Evolutionary conservation across 2,113 vertebrate species (phyloP), one percentile per base, ranked within the genome.

Genomic region (Chroicocephalus ridibundus): DNA sequence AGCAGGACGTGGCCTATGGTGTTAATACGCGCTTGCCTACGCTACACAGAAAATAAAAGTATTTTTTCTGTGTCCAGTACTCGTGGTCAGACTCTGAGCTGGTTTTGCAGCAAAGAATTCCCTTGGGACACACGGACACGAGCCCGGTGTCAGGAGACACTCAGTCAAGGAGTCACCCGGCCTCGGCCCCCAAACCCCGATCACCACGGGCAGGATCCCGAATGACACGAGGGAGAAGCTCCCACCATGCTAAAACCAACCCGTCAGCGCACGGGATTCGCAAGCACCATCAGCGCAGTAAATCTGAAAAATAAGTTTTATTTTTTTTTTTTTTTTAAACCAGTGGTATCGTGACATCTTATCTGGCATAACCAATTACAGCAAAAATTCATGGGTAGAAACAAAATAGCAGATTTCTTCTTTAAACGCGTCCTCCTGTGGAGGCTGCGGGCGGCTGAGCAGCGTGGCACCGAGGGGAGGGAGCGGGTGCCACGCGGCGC

Each of bases 241-340:
- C 61, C 9, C 57, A 13, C 47, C 4, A 3, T 2, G 22, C 47
- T 26, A 38, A 58, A 83, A 54, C 44, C 12, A 77, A 29, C 72
- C 11, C 55, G 18, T 47, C 2, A 71, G 89, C 7, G 13, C 40
- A 20, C 47, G 55, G 80, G 60, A 9, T 83, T 82, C 36, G 10
- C 12, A 93, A 87, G 65, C 8, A 97, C 62, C 93, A 87, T 42
- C 91, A 95, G 97, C 26, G 70, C 97, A 70, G 68, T 96, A 96
- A 65, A 90, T 98, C 98, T 98, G 97, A 98, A 98, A 98, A 98
- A 98, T 98, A 98, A 96, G 97, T 97, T 98, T 98, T 98, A 98
- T 49, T 49, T 49, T 6, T 49, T 47, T 46, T 36, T 8, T 98
- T 98, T 96, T 96, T 96, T 93, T 42, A 42, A 95, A 98, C 97